Evolutionary conservation across 1,140 invertebrate species (phyloP), one percentile per base, ranked within the genome.

Genomic region (Condylostylus longicornis): DNA sequence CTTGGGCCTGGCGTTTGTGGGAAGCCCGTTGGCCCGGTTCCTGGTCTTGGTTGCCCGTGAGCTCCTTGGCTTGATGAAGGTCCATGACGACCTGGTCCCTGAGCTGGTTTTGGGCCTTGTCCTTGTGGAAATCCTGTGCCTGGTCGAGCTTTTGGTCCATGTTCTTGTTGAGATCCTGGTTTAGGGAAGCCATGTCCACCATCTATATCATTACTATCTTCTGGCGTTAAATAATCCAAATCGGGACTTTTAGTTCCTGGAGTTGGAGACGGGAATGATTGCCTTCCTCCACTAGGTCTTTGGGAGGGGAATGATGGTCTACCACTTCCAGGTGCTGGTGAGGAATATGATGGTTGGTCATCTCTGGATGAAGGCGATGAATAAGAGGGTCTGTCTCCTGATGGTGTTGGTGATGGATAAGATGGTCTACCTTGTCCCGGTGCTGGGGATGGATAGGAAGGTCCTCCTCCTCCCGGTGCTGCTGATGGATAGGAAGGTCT

Each of bases 1-100:
- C 22, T 12, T 19, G 40, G 35, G 9, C 20, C 39, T 1, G 38
- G 42, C 17, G 44, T 43, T 3, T 48, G 53, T 25, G 54, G 50
- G n/a, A n/a, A n/a, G n/a, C n/a, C n/a, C n/a, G n/a, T n/a, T n/a
- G n/a, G n/a, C n/a, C n/a, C n/a, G 7, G 7, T 8, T 25, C 23
- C 7, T n/a, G n/a, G 23, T n/a, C 23, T n/a, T 7, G 23, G 23
- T 25, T 25, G 7, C n/a, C 23, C 23, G 23, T n/a, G 7, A 25
- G n/a, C 23, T 25, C 23, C 23, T 17, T 49, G 48, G 3, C 53
- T 49, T 1, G 46, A 13, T 2, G 45, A 40, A 2, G 45, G 42
- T 18, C 47, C 43, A 22, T 53, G 43, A n/a, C 29, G 50, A 25
- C 25, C 28, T 29, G 48, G n/a, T 37, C 33, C 19, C 12, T 14